phyloP scores from a whole-genome alignment of 2,888 invertebrate genomes.

The Noctua pronuba region DNA sequence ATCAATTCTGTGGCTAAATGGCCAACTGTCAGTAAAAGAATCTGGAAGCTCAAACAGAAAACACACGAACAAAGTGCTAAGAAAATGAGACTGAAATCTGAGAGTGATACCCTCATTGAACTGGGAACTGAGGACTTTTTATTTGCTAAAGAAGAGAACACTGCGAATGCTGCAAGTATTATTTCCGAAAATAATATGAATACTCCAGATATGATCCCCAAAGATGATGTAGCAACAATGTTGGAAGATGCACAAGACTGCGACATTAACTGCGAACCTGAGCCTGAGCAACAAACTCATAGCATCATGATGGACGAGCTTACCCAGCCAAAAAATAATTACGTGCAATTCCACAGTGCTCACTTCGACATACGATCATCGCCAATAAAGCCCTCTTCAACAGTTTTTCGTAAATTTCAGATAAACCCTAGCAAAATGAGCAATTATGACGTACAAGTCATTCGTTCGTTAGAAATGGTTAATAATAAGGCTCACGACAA shows the following conservation, averaged over 20 bases:
- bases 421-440: constrained; percentile 83
- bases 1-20: constrained; percentile 82
- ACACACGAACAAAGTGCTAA: constrained; percentile 75
- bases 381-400: constrained; percentile 85
- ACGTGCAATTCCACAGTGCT: constrained; percentile 83
- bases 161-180: constrained; percentile 31
- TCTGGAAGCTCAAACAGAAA: constrained; percentile 79
- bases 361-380: constrained; percentile 88
- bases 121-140: constrained; percentile 77
- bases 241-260: constrained; percentile 44
- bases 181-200: constrained; percentile 44
- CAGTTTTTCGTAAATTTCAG: constrained; percentile 85
- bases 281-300: constrained; percentile 27
- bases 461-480: constrained; percentile 78
- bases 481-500: constrained; percentile 55
- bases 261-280: constrained; percentile 40
- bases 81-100: constrained; percentile 78
- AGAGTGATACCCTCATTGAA: constrained; percentile 74
- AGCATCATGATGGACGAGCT: constrained; percentile 55
- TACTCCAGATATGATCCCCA: constrained; percentile 31
- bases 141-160: constrained; percentile 41
- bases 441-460: constrained; percentile 81
- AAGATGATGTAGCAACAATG: constrained; percentile 43
- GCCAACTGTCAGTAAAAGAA: constrained; percentile 81
- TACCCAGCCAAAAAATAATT: constrained; percentile 69